A percentile compares a stretch with the other conserved stretches of the same genome.
Conservation (phyloP, 2,888 invertebrate species). For the Clivina fossor region DNA sequence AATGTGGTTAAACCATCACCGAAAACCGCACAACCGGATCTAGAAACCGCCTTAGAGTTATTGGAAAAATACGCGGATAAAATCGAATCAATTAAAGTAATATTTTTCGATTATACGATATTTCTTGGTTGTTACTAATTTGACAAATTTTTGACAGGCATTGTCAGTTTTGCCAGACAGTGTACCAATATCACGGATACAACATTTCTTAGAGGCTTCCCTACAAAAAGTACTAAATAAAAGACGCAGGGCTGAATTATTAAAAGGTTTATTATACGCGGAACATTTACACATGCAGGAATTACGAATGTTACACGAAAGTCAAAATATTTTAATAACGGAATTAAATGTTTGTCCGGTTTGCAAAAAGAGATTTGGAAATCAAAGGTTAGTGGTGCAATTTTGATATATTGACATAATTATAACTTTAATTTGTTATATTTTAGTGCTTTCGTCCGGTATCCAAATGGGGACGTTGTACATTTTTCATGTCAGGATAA, state of each 20-base stretch:
- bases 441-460: conserved; percentile 84
- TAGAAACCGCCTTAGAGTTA: conserved; percentile 76
- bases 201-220: conserved; percentile 77
- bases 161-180: conserved; percentile 78
- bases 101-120: conserved; percentile 28
- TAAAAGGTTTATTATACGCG: conserved; percentile 81
- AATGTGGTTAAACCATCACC: conserved; percentile 54
- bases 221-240: conserved; percentile 73
- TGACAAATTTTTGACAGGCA: conserved; percentile 54
- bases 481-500: conserved; percentile 85
- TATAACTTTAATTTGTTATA: neutral
- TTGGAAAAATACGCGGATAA: conserved; percentile 81
- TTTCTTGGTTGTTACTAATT: conserved; percentile 1
- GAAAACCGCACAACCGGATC: conserved; percentile 69
- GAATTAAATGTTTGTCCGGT: conserved; percentile 88
- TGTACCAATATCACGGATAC: conserved; percentile 74
- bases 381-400: conserved; percentile 67
- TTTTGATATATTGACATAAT: conserved; percentile 2
- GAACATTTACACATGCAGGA: conserved; percentile 85
- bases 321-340: conserved; percentile 79
- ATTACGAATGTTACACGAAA: conserved; percentile 76
- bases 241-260: conserved; percentile 73
- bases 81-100: conserved; percentile 79
- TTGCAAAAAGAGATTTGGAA: conserved; percentile 91
- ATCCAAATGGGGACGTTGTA: conserved; percentile 88